Base-by-base conservation (phyloP, 2,888 invertebrate genomes). In the Zygogramma bicolorata region DNA sequence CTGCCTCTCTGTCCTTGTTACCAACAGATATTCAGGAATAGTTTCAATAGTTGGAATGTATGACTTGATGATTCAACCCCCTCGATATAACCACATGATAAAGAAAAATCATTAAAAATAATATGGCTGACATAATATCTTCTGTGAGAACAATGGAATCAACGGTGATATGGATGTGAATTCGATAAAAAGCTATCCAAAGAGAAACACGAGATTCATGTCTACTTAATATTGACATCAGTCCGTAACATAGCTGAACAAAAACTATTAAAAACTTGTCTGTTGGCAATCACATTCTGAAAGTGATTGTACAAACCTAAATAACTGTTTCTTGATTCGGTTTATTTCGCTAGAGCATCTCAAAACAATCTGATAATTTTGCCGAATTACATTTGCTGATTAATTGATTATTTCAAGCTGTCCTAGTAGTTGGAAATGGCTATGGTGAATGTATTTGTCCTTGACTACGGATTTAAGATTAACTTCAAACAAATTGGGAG, bases 371-470 rank as follows among this genome's bases (percentile, higher is more conserved):
- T 46, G 59, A 63, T 27, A 42, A 38, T 22, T 18, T 57, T 15
- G 38, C 38, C 66, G 38, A 58, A 58, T 8, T 66, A 22, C 58
- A 57, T 70, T 72, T 49, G 59, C 68, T 69, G 65, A 72, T 72
- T 70, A 46, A 65, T 53, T 29, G 53, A 31, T 71, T 71, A 69
- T 58, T 69, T 71, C 71, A 69, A 61, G 57, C 70, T 72, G 72
- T 72, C 73, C 65, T 29, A 25, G 18, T 46, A 8, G 0, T 3
- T 46, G 0, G 10, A 20, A 46, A 46, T 46, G 10, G 3, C 20
- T 46, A 20, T 18, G 3, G 15, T 3, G 2, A 20, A 8, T 18
- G 15, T 46, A 38, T 10, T 10, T 38, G 38, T 38, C n/a, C n/a
- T n/a, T n/a, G n/a, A n/a, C n/a, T n/a, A n/a, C n/a, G n/a, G n/a